Evolutionary conservation across 2,888 invertebrate genomes (phyloP).

Genomic region (Nudaria mundana): DNA sequence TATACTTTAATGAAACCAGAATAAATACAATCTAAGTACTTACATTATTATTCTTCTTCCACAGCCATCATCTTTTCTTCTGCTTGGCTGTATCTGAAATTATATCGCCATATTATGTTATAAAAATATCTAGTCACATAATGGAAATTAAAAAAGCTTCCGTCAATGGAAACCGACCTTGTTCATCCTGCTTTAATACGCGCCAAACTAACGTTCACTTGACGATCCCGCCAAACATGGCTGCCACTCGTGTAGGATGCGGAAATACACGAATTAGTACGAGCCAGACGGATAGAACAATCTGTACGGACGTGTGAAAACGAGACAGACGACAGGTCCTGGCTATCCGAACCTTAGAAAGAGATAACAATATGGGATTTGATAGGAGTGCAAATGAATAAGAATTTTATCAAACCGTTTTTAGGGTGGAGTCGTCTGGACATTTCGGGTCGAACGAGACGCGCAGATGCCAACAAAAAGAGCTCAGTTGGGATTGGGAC

Average conservation of each 20-base stretch:
- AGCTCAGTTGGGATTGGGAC: slow-evolving; percentile 69
- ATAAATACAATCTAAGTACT: no score
- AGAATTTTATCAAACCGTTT: slow-evolving; percentile 71
- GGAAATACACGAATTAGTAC: slow-evolving; percentile 77
- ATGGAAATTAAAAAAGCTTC: slow-evolving; percentile 45
- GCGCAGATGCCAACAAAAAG: slow-evolving; percentile 80
- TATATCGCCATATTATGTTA: slow-evolving; percentile 24
- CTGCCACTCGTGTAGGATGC: slow-evolving; percentile 75
- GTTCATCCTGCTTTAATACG: slow-evolving; percentile 65
- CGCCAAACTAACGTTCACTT: slow-evolving; percentile 78
- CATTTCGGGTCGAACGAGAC: slow-evolving; percentile 63
- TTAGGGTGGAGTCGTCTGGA: slow-evolving; percentile 81
- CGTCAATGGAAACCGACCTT: slow-evolving; percentile 63
- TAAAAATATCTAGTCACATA: not conserved
- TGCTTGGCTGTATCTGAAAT: slow-evolving; percentile 43
- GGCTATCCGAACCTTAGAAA: slow-evolving; percentile 64
- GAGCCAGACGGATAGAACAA: slow-evolving; percentile 72
- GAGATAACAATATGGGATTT: slow-evolving; percentile 64
- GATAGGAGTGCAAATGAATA: slow-evolving; percentile 67
- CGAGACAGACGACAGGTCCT: slow-evolving; percentile 71
- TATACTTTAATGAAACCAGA: no score
- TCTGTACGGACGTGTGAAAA: slow-evolving; percentile 63
- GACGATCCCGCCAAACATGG: slow-evolving; percentile 81
- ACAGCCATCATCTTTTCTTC: no score
- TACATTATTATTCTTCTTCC: slow-evolving; percentile 22